Evolutionary conservation across 37 sponge, comb jelly and placozoan genomes (phyloP).

Genomic region (Mnemiopsis leidyi): DNA sequence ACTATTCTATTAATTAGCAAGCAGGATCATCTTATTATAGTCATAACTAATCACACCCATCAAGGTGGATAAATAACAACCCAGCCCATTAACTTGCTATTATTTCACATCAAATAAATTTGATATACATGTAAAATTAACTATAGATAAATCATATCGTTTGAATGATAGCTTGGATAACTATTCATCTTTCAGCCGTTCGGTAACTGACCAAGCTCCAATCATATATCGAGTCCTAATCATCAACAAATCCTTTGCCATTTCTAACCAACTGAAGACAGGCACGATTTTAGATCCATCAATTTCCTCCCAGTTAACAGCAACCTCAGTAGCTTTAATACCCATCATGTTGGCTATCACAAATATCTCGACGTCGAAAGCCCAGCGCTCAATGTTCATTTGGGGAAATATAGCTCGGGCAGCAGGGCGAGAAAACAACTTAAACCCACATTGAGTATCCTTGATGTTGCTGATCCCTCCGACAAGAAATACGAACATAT

Average conservation of each 20-base stretch:
- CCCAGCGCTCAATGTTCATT: conserved; percentile 95
- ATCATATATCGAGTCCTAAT: conserved; percentile 60
- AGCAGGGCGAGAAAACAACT: conserved; percentile 86
- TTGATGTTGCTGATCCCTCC: conserved; percentile 82
- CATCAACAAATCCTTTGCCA: conserved; percentile 84
- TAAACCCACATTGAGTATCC: conserved; percentile 99
- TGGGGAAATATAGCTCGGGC: conserved; percentile 73
- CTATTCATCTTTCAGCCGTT: not conserved
- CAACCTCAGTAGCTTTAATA: conserved; percentile 90
- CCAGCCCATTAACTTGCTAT: too few species aligned
- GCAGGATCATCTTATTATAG: too few species aligned
- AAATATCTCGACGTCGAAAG: conserved; percentile 98
- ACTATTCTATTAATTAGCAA: too few species aligned
- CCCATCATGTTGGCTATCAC: conserved; percentile 83
- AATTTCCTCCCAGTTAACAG: conserved; percentile 97
- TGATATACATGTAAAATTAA: too few species aligned
- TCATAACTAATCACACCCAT: too few species aligned
- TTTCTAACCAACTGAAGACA: conserved; percentile 90
- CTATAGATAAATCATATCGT: too few species aligned
- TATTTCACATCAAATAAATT: too few species aligned
- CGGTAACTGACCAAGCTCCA: conserved; percentile 55
- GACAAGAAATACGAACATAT: conserved; percentile 82
- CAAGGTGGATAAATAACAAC: too few species aligned
- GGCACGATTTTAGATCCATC: conserved; percentile 97
- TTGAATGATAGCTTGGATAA: too few species aligned